Percentiles rank a stretch among this genome's conserved stretches.
Conservation (phyloP, 2,113 vertebrate genomes). For the Ageneiosus marmoratus region DNA sequence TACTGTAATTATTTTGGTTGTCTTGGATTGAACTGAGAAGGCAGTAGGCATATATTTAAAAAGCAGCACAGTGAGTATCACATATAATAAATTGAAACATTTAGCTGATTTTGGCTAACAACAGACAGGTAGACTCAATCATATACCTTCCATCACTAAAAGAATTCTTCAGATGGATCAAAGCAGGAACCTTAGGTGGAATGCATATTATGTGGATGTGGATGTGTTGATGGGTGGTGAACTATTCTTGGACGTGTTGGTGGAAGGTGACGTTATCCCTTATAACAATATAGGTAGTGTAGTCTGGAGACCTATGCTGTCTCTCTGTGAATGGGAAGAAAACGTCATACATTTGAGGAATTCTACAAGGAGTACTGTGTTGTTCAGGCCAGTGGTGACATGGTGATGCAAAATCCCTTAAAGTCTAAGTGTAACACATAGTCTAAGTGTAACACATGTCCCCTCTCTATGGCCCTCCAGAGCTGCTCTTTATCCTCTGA, state of each 20-base stretch:
- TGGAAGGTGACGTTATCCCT: constrained; percentile 23
- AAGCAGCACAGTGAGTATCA: background rate
- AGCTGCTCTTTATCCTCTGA: background rate
- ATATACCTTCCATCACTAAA: background rate
- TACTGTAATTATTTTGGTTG: background rate
- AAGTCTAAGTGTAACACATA: background rate
- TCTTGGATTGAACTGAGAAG: background rate
- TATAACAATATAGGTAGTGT: constrained; percentile 27
- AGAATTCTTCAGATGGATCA: background rate
- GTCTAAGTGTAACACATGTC: background rate
- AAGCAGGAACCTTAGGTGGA: background rate
- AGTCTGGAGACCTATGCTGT: constrained; percentile 12
- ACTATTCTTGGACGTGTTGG: background rate
- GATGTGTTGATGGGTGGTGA: constrained; percentile 16
- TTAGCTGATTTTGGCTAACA: constrained; percentile 17
- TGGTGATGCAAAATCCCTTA: background rate
- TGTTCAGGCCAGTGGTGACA: background rate
- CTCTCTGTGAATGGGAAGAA: constrained; percentile 12
- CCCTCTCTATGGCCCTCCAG: background rate
- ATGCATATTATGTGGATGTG: constrained; percentile 21
- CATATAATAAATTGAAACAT: background rate
- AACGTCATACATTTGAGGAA: constrained; percentile 5
- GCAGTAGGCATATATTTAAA: background rate
- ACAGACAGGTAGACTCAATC: background rate
- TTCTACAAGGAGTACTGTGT: constrained; percentile 14